Conservation (phyloP, 2,888 invertebrate species). For the Perithous albicinctus region DNA sequence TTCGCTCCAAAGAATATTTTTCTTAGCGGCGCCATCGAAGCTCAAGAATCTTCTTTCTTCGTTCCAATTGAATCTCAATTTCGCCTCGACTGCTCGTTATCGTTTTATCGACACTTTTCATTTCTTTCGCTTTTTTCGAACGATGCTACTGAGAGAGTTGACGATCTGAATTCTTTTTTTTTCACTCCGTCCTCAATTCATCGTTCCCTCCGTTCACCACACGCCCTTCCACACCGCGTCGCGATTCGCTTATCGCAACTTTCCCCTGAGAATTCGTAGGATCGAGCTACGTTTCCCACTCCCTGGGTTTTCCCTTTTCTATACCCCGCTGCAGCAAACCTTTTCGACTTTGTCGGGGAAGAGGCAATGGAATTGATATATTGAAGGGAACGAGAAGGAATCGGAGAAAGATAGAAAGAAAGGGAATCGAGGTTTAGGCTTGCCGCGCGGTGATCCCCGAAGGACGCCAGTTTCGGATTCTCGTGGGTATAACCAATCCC, state of each 20-base stretch:
- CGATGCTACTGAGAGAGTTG: conserved; percentile 21
- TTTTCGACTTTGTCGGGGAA: conserved; percentile 54
- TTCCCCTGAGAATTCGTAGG: conserved; percentile 54
- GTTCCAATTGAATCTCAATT: conserved; percentile 14
- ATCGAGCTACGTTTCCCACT: conserved; percentile 42
- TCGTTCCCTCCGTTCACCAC: conserved; percentile 54
- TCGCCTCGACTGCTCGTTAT: conserved; percentile 34
- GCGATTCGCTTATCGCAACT: conserved; percentile 68
- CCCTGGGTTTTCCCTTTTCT: conserved; percentile 24
- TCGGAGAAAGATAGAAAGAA: conserved; percentile 57
- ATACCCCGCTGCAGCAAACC: conserved; percentile 13
- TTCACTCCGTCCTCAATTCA: conserved; percentile 51
- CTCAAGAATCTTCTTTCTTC: conserved; percentile 15
- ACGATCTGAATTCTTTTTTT: conserved; percentile 24
- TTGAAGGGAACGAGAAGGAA: conserved; percentile 67
- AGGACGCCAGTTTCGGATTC: conserved; percentile 55
- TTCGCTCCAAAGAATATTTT: conserved; percentile 27
- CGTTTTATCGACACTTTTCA: conserved; percentile 42
- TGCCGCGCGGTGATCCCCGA: conserved; percentile 58
- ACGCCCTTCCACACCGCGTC: conserved; percentile 55
- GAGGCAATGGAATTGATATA: conserved; percentile 76
- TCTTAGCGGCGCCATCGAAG: conserved; percentile 17
- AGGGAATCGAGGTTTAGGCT: conserved; percentile 38
- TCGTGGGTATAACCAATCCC: conserved; percentile 34
- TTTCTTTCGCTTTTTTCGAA: background rate